Evolutionary conservation across 2,888 invertebrate species (phyloP).

Genomic region (Ormyrus nitidulus): DNA sequence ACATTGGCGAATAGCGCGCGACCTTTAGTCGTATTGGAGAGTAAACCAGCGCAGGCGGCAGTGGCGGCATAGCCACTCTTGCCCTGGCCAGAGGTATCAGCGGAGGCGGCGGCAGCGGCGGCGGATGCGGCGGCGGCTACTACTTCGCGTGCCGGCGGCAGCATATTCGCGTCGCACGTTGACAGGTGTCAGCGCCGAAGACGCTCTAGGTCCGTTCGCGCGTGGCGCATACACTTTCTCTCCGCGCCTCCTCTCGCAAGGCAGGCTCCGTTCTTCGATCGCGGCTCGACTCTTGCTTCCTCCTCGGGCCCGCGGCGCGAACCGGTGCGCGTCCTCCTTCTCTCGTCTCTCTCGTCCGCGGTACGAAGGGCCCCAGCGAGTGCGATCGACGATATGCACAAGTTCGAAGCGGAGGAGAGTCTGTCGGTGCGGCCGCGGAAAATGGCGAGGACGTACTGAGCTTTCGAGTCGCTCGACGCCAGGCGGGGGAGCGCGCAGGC

Average conservation of each 20-base stretch:
- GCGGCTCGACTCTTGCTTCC: neutral
- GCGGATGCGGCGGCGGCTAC: neutral
- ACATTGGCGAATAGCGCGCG: conserved; percentile 23
- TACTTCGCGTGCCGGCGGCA: conserved; percentile 1
- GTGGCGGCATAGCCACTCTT: conserved; percentile 21
- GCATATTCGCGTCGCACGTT: neutral
- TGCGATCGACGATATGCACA: neutral
- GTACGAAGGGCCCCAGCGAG: neutral
- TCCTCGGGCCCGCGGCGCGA: no score
- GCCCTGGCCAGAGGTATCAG: conserved; percentile 9
- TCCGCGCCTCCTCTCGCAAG: neutral
- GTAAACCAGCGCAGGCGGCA: neutral
- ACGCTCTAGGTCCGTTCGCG: no score
- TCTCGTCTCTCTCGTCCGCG: neutral
- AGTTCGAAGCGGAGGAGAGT: no score
- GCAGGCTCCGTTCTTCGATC: neutral
- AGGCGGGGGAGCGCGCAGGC: no score
- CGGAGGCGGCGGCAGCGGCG: neutral
- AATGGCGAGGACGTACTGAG: conserved; percentile 44
- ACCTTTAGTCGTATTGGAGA: conserved; percentile 1
- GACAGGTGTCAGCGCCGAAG: neutral
- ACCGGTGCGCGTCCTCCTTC: neutral
- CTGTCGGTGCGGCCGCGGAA: conserved; percentile 11
- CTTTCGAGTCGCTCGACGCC: no score
- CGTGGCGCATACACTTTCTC: no score